Percentiles rank a stretch among this genome's conserved stretches.
Evolutionary conservation across 2,888 invertebrate genomes (phyloP).

Genomic region (Drosophila aldrichi): DNA sequence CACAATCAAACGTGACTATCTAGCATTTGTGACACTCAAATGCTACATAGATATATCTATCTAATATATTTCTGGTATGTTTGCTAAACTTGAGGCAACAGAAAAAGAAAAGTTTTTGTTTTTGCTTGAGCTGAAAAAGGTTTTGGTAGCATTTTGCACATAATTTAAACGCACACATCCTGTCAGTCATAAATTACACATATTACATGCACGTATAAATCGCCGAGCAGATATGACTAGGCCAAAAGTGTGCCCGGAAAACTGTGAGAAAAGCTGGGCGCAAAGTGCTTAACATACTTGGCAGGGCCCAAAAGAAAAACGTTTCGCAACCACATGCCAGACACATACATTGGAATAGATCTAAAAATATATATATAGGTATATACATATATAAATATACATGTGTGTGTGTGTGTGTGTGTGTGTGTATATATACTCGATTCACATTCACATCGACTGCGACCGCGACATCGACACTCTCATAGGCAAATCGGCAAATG

Average conservation of each 20-base stretch:
- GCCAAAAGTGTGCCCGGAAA: slow-evolving; percentile 52
- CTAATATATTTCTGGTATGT: slow-evolving; percentile 13
- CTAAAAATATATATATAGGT: neutral
- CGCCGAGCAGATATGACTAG: slow-evolving; percentile 62
- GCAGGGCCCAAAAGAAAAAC: slow-evolving; percentile 42
- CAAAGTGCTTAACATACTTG: slow-evolving; percentile 79
- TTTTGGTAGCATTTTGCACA: slow-evolving; percentile 72
- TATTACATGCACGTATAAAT: slow-evolving; percentile 81
- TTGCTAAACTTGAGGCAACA: slow-evolving; percentile 34
- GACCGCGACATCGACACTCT: slow-evolving; percentile 44
- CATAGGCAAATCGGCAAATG: slow-evolving; percentile 66
- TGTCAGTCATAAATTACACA: slow-evolving; percentile 78
- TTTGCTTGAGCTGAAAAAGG: slow-evolving; percentile 32
- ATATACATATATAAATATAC: neutral
- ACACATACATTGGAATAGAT: neutral
- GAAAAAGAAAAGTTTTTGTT: slow-evolving; percentile 51
- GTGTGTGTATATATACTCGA: neutral
- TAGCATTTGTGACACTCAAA: slow-evolving; percentile 29
- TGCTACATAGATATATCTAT: neutral
- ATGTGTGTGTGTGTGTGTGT: neutral
- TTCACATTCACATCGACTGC: slow-evolving; percentile 27
- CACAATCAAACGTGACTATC: slow-evolving; percentile 52
- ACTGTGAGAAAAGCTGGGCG: slow-evolving; percentile 55
- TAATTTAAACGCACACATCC: slow-evolving; percentile 76
- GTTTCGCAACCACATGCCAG: slow-evolving; percentile 23